Evolutionary conservation across 2,113 vertebrate species (phyloP).

Genomic region (Ardeotis arabs): DNA sequence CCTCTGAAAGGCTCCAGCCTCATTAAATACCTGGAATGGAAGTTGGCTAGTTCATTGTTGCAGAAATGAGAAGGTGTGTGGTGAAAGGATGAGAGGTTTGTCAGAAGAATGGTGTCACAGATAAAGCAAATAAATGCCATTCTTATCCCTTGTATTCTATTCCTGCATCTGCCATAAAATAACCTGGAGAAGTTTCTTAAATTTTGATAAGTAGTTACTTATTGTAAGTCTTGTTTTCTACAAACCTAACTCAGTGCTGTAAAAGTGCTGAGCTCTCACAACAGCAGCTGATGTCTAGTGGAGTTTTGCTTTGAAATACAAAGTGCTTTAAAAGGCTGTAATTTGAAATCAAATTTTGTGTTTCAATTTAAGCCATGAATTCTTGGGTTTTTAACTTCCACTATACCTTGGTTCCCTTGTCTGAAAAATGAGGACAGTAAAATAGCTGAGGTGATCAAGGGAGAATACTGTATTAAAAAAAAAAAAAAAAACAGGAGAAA

Average conservation of each 20-base stretch:
- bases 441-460: background rate
- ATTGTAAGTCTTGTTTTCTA: background rate
- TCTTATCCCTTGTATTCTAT: background rate
- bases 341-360: background rate
- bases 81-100: background rate
- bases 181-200: background rate
- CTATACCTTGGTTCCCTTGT: background rate
- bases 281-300: background rate
- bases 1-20: background rate
- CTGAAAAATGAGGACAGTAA: background rate
- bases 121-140: constrained; percentile 3
- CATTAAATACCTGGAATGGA: background rate
- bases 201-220: constrained; percentile 14
- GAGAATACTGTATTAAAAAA: background rate
- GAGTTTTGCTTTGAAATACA: background rate
- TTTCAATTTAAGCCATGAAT: background rate
- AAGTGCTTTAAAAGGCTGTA: constrained; percentile 4
- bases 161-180: background rate
- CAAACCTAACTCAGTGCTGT: background rate
- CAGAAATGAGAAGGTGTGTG: background rate
- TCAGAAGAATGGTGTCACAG: background rate
- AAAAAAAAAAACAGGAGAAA: background rate
- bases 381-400: background rate
- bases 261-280: background rate
- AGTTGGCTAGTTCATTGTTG: background rate